phyloP scores from a whole-genome alignment of 2,113 vertebrate species.

The Bostrychus sinensis region DNA sequence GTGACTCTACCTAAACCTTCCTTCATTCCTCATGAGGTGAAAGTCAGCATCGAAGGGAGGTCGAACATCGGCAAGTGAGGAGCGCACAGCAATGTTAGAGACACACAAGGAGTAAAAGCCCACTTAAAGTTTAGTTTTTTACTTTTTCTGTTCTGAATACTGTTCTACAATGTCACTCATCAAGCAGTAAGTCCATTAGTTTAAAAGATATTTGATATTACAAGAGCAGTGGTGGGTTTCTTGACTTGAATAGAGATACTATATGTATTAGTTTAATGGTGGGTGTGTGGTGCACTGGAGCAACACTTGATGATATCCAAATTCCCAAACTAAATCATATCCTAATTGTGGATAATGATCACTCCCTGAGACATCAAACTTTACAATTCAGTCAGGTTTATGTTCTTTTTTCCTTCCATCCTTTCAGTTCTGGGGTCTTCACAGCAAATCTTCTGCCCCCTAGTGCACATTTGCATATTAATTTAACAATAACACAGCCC shows the following conservation, averaged over 20 bases:
- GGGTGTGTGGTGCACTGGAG: constrained; percentile 55
- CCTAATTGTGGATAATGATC: neutral
- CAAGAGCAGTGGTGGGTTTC: constrained; percentile 84
- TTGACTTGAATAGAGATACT: constrained; percentile 57
- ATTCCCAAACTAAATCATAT: neutral
- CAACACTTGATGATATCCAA: constrained; percentile 30
- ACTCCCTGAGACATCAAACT: too few species aligned
- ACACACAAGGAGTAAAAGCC: constrained; percentile 55
- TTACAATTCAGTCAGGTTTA: too few species aligned
- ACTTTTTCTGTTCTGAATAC: constrained; percentile 86
- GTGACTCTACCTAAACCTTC: constrained; percentile 95
- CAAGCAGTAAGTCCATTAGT: constrained; percentile 91
- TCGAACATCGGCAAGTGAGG: constrained; percentile 95
- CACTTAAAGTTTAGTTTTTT: constrained; percentile 59
- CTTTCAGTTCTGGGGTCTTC: neutral
- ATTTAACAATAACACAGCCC: neutral
- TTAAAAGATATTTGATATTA: constrained; percentile 88
- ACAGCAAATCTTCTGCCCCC: neutral
- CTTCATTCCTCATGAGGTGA: constrained; percentile 97
- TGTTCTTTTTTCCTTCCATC: too few species aligned
- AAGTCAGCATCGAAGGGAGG: constrained; percentile 98
- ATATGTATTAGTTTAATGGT: constrained; percentile 53
- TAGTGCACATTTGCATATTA: neutral
- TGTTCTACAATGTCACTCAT: constrained; percentile 92
- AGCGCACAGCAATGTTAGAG: constrained; percentile 40